A percentile compares a stretch with the other conserved stretches of the same genome.
Conservation (phyloP, 2,888 invertebrate species). For the Anagyrus pseudococci region DNA sequence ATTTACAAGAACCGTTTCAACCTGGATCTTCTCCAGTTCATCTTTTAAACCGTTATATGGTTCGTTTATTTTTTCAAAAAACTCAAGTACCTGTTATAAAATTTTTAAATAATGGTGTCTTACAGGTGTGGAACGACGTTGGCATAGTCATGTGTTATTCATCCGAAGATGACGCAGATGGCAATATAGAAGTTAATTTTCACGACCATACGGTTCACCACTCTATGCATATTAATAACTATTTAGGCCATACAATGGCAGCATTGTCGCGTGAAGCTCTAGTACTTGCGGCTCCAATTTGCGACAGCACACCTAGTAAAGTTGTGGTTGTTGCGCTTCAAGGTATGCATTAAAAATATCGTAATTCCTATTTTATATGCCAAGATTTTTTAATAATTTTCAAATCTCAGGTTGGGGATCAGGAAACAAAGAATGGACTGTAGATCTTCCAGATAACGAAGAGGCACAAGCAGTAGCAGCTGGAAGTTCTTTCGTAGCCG, state of each 20-base stretch:
- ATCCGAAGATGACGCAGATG: conserved; percentile 65
- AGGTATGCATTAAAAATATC: conserved; percentile 44
- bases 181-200: conserved; percentile 92
- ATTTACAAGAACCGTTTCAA: conserved; percentile 86
- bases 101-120: conserved; percentile 19
- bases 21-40: conserved; percentile 87
- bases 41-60: conserved; percentile 81
- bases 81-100: neutral
- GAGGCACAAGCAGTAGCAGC: conserved; percentile 72
- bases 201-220: conserved; percentile 91
- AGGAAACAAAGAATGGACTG: conserved; percentile 87
- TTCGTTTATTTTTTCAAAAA: conserved; percentile 51
- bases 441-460: conserved; percentile 79
- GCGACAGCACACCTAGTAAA: conserved; percentile 70
- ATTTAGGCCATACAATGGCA: conserved; percentile 84
- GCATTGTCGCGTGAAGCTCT: conserved; percentile 82
- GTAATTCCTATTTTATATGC: neutral
- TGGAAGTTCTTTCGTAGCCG: conserved; percentile 78
- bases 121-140: conserved; percentile 86
- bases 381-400: neutral
- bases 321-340: conserved; percentile 55
- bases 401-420: conserved; percentile 62
- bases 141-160: conserved; percentile 88
- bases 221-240: conserved; percentile 88
- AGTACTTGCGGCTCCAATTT: conserved; percentile 71